Conservation (phyloP, 2,113 vertebrate species). For the Poeciliopsis retropinna region DNA sequence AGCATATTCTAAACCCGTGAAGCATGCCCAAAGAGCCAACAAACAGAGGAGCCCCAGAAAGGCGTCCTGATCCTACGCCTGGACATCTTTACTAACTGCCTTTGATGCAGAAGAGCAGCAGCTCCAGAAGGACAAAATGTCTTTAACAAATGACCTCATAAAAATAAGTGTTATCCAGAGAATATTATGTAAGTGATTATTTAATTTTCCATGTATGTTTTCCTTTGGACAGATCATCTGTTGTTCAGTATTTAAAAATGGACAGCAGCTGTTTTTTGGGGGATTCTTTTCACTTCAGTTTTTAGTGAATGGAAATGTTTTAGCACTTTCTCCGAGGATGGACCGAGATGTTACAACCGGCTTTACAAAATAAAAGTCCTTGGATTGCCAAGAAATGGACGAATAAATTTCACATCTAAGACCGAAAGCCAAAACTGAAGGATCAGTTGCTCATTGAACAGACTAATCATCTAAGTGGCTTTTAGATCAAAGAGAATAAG, state of each 20-base stretch:
- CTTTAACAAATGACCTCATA: constrained; percentile 8
- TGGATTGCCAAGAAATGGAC: constrained; percentile 26
- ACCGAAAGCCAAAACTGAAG: constrained; percentile 25
- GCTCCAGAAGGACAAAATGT: background rate
- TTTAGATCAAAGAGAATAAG: constrained; percentile 52
- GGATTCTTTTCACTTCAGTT: constrained; percentile 17
- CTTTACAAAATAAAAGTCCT: constrained; percentile 41
- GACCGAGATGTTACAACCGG: constrained; percentile 49
- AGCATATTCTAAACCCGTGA: background rate
- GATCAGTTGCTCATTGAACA: constrained; percentile 28
- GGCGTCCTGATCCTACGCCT: background rate
- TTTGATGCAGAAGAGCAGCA: background rate
- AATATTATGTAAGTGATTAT: constrained; percentile 8
- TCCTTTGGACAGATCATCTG: constrained; percentile 22
- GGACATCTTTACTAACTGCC: background rate
- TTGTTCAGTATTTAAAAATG: constrained; percentile 30
- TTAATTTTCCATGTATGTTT: constrained; percentile 13
- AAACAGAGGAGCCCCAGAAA: background rate
- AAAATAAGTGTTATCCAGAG: background rate
- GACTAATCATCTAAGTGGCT: constrained; percentile 48
- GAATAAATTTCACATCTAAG: constrained; percentile 39
- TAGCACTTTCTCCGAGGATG: constrained; percentile 48
- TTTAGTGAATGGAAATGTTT: constrained; percentile 38
- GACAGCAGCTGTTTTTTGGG: constrained; percentile 17
- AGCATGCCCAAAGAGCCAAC: background rate